Percentiles rank a stretch among this genome's conserved stretches.
phyloP scores from a whole-genome alignment of 1,140 invertebrate genomes.

The Periplaneta americana region DNA sequence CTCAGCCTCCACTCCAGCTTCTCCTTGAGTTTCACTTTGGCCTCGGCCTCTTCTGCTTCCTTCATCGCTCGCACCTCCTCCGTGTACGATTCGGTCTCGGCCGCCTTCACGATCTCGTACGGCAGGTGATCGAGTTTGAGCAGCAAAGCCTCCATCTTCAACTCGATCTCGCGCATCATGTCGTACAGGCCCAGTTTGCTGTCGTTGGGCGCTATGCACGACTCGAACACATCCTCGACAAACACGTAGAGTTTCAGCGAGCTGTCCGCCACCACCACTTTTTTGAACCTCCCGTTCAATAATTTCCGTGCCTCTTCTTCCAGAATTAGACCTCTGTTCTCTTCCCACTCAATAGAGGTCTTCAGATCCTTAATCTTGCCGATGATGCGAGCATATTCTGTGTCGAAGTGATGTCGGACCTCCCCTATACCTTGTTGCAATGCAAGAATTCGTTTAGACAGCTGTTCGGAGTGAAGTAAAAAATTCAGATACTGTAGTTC shows the following conservation, averaged over 20 bases:
- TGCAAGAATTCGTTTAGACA: background rate
- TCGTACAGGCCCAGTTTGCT: slow-evolving; percentile 51
- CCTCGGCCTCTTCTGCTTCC: slow-evolving; percentile 50
- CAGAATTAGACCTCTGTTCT: slow-evolving; percentile 36
- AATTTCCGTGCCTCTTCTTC: slow-evolving; percentile 39
- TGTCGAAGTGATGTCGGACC: slow-evolving; percentile 33
- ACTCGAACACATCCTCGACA: slow-evolving; percentile 58
- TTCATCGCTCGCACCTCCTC: slow-evolving; percentile 50
- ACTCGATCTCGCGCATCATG: slow-evolving; percentile 49
- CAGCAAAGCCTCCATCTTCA: slow-evolving; percentile 35
- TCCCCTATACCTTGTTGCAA: slow-evolving; percentile 36
- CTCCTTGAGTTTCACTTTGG: slow-evolving; percentile 47
- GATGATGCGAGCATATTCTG: slow-evolving; percentile 24
- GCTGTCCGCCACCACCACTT: slow-evolving; percentile 46
- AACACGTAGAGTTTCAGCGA: slow-evolving; percentile 52
- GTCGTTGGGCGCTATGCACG: slow-evolving; percentile 49
- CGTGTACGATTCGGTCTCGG: slow-evolving; percentile 49
- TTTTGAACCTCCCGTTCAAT: slow-evolving; percentile 39
- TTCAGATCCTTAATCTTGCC: slow-evolving; percentile 30
- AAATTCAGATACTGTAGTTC: background rate
- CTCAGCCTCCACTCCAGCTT: slow-evolving; percentile 45
- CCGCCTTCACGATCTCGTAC: slow-evolving; percentile 46
- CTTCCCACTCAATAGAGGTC: slow-evolving; percentile 35
- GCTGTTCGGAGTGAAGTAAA: background rate
- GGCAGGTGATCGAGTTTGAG: slow-evolving; percentile 50